Evolutionary conservation across 1,140 invertebrate genomes (phyloP), one percentile per base, ranked within the genome.

Genomic region (Mactra quadrangularis): DNA sequence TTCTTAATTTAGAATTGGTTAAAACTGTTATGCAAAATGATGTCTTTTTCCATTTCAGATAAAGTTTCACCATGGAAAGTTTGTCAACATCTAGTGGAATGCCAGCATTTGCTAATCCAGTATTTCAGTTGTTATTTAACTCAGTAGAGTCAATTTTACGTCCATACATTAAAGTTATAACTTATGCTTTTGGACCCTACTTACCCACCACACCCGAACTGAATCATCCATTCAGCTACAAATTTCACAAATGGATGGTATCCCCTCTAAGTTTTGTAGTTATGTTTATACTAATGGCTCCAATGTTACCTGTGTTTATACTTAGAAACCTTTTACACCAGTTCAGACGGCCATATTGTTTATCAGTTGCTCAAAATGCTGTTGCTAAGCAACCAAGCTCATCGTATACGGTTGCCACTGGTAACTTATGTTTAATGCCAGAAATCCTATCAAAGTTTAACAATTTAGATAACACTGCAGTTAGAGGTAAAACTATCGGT

Each of bases 341-440:
- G n/a, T 47, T 87, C 38, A 74, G 86, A 13, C 41, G 78, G 29
- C 85, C 79, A 72, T 84, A 38, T 85, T 84, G 29, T 88, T 85
- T 45, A 45, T 45, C 59, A 27, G 52, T 76, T n/a, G 38, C 22
- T 15, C 22, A 25, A 35, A 17, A 55, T 22, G 22, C n/a, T 7
- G 13, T 11, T 25, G 27, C 3, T 35, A 9, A 31, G 19, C 41
- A 35, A 15, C 55, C 83, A 57, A 71, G 77, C 66, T 64, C 41
- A 3, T 52, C 45, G 55, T 88, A 83, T 75, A 68, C 84, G 7
- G 59, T 90, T 22, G 83, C 76, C 1, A 86, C 90, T 41, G 64
- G 79, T 6, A 91, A 91, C 71, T 13, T 89, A 4, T 91, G 90
- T 71, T 77, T 91, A 0, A 47, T 90, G 74, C 87, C 87, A 17